A percentile compares a stretch with the other conserved stretches of the same genome.
Evolutionary conservation across 1,140 invertebrate genomes (phyloP).

Genomic region (Caenorhabditis elegans): WBcel235 BX284602.5:13074501-13075000

Average conservation of each 20-base stretch:
- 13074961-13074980: constrained; percentile 14
- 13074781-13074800: background rate
- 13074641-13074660: no score
- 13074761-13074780: background rate
- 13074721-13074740: constrained; percentile 2
- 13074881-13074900: background rate
- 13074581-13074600: no score
- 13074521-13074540: no score
- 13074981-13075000: background rate
- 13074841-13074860: constrained; percentile 1
- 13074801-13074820: constrained; percentile 7
- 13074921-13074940: background rate
- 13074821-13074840: background rate
- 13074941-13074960: constrained; percentile 1
- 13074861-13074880: constrained; percentile 1
- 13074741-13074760: constrained; percentile 11
- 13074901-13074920: background rate
- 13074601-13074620: no score
- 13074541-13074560: no score
- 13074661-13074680: no score
- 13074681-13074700: constrained; percentile 7
- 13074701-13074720: background rate
- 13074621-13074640: no score
- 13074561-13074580: no score
- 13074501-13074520: no score